These are phyloP conservation scores for Caenorhabditis imperialis DNA, from an alignment of 2,888 invertebrate species.

Conservation along the genomic window DNA sequence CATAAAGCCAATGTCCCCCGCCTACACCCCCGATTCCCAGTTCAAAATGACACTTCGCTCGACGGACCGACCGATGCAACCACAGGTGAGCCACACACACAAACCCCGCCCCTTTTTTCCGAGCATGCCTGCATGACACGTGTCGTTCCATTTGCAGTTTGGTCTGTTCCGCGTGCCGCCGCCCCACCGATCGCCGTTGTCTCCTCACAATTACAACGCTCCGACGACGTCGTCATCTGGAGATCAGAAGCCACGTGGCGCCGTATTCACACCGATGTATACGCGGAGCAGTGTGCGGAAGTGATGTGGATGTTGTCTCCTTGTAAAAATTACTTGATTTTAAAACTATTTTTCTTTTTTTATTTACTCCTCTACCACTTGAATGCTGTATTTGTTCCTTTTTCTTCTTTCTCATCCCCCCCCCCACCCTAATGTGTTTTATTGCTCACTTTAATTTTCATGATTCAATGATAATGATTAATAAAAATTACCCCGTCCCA, in stretches of 20 bases:
- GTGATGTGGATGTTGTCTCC: background rate
- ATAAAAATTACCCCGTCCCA: conserved; percentile 10
- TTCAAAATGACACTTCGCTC: conserved; percentile 6
- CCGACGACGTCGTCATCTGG: background rate
- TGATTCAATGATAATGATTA: background rate
- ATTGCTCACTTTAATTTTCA: background rate
- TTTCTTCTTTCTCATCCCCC: background rate
- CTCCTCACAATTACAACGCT: conserved; percentile 15
- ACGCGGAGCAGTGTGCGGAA: conserved; percentile 13
- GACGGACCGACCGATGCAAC: conserved; percentile 12
- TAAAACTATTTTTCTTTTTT: background rate
- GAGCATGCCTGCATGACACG: too few relatives aligned
- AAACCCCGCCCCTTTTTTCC: too few relatives aligned
- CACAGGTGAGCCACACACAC: conserved; percentile 32
- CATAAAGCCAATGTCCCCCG: conserved; percentile 64
- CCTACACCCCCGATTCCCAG: conserved; percentile 1
- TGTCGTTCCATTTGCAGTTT: conserved; percentile 47
- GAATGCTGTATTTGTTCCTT: background rate
- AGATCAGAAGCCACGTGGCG: conserved; percentile 1
- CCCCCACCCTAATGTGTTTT: background rate
- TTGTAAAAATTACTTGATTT: background rate
- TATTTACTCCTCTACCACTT: background rate
- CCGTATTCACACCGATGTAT: too few relatives aligned
- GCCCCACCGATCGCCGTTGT: conserved; percentile 8
- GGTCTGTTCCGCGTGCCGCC: conserved; percentile 37